A percentile compares a stretch with the other conserved stretches of the same genome.
phyloP scores from a whole-genome alignment of 1,140 invertebrate species.

The Sarcophaga peregrina region DNA sequence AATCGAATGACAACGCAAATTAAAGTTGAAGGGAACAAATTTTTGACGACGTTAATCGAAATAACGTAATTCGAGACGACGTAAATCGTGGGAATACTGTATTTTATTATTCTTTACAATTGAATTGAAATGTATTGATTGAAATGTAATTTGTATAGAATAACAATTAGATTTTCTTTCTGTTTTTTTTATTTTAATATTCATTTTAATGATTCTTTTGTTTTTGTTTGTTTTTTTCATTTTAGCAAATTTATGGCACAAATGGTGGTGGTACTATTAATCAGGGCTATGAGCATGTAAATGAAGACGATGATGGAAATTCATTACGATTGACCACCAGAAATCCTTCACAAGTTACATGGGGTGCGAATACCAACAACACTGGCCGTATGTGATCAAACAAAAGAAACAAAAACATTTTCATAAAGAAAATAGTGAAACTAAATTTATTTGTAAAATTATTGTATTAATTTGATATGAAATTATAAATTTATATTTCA shows the following conservation, averaged over 20 bases:
- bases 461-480: background rate
- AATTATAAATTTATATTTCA: background rate
- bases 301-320: slow-evolving; percentile 72
- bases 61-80: too few species aligned
- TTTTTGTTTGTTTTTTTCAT: background rate
- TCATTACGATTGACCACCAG: slow-evolving; percentile 71
- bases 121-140: too few species aligned
- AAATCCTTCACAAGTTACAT: slow-evolving; percentile 63
- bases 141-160: too few species aligned
- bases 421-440: background rate
- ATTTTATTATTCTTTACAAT: too few species aligned
- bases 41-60: too few species aligned
- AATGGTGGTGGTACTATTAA: slow-evolving; percentile 70
- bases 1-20: too few species aligned
- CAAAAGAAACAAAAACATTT: slow-evolving; percentile 12
- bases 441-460: background rate
- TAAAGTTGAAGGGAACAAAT: too few species aligned
- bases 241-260: slow-evolving; percentile 63
- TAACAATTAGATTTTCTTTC: too few species aligned
- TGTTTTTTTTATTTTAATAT: too few species aligned
- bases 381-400: slow-evolving; percentile 55
- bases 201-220: too few species aligned
- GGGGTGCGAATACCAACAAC: slow-evolving; percentile 60
- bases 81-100: too few species aligned
- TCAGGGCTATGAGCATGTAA: slow-evolving; percentile 70